Evolutionary conservation across 2,113 vertebrate genomes (phyloP).

Genomic region (Rhinoptilus africanus): DNA sequence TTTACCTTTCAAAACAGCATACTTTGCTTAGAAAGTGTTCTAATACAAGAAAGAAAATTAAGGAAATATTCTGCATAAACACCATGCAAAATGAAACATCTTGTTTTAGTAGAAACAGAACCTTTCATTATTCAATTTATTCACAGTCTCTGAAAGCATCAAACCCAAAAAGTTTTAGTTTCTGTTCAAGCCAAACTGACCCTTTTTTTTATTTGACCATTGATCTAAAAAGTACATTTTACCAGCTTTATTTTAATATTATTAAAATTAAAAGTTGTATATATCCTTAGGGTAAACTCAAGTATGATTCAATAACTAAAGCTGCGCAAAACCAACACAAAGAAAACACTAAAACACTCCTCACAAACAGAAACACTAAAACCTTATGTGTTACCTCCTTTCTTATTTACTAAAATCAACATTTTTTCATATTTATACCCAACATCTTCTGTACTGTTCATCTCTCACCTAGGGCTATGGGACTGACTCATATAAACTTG

Average conservation of each 20-base stretch:
- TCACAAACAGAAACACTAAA: neutral
- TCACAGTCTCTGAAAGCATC: neutral
- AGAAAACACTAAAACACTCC: neutral
- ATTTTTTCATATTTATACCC: neutral
- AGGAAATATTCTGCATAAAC: neutral
- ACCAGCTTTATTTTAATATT: neutral
- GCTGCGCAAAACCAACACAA: neutral
- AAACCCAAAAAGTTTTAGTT: rapidly evolving
- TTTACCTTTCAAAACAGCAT: neutral
- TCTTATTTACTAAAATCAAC: neutral
- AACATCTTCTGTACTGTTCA: neutral
- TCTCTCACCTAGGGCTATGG: neutral
- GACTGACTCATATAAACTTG: neutral
- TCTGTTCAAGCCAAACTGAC: neutral
- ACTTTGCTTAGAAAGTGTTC: neutral
- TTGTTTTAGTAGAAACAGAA: neutral
- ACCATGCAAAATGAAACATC: neutral
- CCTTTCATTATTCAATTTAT: neutral
- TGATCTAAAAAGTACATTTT: neutral
- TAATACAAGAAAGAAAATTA: neutral
- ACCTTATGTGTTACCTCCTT: neutral
- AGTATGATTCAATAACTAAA: neutral
- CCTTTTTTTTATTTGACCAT: neutral
- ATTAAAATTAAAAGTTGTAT: neutral
- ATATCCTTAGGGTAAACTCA: neutral